Base-by-base conservation (phyloP, 2,797 vertebrate genomes). In the Antrozous pallidus region DNA sequence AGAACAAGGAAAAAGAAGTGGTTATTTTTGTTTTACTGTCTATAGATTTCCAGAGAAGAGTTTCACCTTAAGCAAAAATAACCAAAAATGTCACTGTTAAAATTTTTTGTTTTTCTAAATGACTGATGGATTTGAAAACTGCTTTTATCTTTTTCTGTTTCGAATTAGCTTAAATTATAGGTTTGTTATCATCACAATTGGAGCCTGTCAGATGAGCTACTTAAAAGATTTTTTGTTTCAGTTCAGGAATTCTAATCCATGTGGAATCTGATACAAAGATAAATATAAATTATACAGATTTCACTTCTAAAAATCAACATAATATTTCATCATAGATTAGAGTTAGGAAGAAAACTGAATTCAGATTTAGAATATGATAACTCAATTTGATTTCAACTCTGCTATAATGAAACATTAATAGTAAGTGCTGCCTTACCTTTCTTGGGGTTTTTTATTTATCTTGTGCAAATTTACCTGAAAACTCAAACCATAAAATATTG, bases 101-200 rank as follows among this genome's bases (percentile, higher is more conserved):
- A 95, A 97, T 84, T 38, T 84, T 38, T 77, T 67, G 71, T 79
- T 85, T 93, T 93, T 9, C 24, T 0, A 31, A 96, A 0, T 93
- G 67, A 69, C 6, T 84, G 26, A 69, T 90, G 7, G 11, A 63
- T 96, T 92, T 18, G 8, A 95, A 95, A 95, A 67, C 58, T 86
- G 14, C 0, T 74, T 92, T 82, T 47, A 18, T 24, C 33, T 20
- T 88, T 33, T 87, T 11, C 14, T 85, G 45, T 97, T 49, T 92
- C 61, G 38, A 11, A 42, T 95, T 90, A 94, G 49, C 20, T 97
- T 91, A 87, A 92, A 94, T 84, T 94, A 28, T 56, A 69, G 14
- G 5, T 47, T 96, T 94, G 56, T 94, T 31, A 26, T 77, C 75
- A 93, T 89, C 83, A 71, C 3, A 85, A n/a, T 31, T 78, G 51